Percentiles rank a stretch among this genome's conserved stretches.
Conservation (phyloP, 1,140 invertebrate genomes). For the Atta texana region DNA sequence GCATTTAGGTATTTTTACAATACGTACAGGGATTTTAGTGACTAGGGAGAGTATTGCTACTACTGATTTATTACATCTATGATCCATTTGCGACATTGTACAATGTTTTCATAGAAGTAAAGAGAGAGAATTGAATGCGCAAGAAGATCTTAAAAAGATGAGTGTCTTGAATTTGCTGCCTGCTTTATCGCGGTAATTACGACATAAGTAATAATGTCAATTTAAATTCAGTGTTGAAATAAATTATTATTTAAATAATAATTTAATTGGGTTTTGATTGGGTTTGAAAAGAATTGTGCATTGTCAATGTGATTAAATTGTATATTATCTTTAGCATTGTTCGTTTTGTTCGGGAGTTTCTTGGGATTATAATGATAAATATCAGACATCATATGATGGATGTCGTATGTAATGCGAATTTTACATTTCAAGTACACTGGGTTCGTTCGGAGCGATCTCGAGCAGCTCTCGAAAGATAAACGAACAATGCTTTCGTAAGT, state of each 20-base stretch:
- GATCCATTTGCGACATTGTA: neutral
- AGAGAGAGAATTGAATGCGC: neutral
- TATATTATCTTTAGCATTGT: neutral
- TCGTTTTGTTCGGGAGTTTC: too few species aligned
- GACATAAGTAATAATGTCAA: neutral
- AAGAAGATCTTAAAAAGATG: conserved; percentile 28
- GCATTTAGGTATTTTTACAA: neutral
- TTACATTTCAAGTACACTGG: too few species aligned
- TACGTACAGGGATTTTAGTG: neutral
- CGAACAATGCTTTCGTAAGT: neutral
- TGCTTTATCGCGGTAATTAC: conserved; percentile 50
- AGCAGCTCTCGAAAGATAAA: too few species aligned
- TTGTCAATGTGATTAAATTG: neutral
- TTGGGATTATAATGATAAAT: too few species aligned
- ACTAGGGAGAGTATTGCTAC: neutral
- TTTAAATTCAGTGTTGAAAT: neutral
- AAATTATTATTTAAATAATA: conserved; percentile 4
- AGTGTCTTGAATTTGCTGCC: conserved; percentile 44
- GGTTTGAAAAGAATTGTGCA: neutral
- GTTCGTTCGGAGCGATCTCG: too few species aligned
- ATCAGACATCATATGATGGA: too few species aligned
- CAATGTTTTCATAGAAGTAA: neutral
- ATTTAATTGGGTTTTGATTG: neutral
- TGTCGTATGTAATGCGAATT: too few species aligned
- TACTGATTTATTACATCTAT: neutral